Evolutionary conservation across 1,140 invertebrate species (phyloP), one percentile per base, ranked within the genome.

Genomic region (Solen grandis): DNA sequence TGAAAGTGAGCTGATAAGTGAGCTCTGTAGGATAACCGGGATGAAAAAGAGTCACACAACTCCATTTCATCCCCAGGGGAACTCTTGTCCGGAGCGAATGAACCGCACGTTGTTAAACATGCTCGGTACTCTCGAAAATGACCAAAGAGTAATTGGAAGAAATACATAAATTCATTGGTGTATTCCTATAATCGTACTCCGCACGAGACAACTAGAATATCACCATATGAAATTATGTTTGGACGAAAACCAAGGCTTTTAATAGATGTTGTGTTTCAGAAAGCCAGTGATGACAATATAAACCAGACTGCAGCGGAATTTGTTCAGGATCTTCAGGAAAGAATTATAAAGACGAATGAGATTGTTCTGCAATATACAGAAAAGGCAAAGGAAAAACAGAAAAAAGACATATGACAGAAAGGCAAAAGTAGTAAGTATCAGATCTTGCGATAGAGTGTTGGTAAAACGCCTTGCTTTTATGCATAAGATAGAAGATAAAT

Each of bases 401-500:
- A 62, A 52, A 10, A 54, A 1, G 60, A 46, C 25, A 46, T 10
- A 10, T 19, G 8, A 46, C 19, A 35, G 29, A 31, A 1, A 74
- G n/a, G n/a, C n/a, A n/a, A n/a, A 59, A 36, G 52, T 36, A 16
- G 46, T 59, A 35, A 38, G 36, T 19, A 72, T 72, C n/a, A 1
- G 0, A 36, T 31, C 59, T 35, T 38, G 59, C 0, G 57, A 75
- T 29, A 75, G 38, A 75, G 38, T 75, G 2, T 41, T 75, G 25
- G 72, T 75, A 5, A 62, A 25, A 54, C 41, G 35, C 22, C 22
- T 75, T 27, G 57, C 38, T 29, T 50, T 63, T 50, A 75, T 63
- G 27, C 60, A 62, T 25, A 75, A 75, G 25, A 29, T 75, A 22
- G 0, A n/a, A 69, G 63, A 69, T 46, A 78, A 69, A n/a, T 65